Evolutionary conservation across 2,888 invertebrate genomes (phyloP), one percentile per base, ranked within the genome.

Genomic region (Vesta saturnalis): DNA sequence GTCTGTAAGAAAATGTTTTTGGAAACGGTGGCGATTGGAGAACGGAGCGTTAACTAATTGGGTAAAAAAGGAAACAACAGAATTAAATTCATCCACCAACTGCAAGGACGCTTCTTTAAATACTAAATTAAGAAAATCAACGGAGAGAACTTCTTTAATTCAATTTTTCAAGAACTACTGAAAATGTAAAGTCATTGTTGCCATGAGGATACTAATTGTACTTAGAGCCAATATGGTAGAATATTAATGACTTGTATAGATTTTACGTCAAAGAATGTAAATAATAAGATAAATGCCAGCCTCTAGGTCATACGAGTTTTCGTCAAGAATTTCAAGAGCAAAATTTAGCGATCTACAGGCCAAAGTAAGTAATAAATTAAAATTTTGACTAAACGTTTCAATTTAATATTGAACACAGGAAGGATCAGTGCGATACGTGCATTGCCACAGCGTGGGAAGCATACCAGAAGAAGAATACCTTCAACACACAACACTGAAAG

Each of bases 181-280:
- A 43, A 43, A 43, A 43, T 43, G 43, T 3, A 43, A 43, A 43
- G 43, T 14, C 14, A 43, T 43, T 43, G 10, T 43, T 43, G 43
- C 43, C 43, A 12, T 43, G 10, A 12, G 43, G 43, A 43, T 14
- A 43, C 43, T 43, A n/a, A 43, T 43, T 43, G 43, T 43, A 43
- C 43, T 43, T 43, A 43, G 14, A 43, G 43, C 14, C 43, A 43
- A 43, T 43, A 43, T 43, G 43, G 43, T 12, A 43, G 43, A 43
- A 43, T 43, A 43, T 43, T 43, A 43, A 43, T 43, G 43, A 43
- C 43, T 43, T 43, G 43, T 43, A 43, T 43, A 43, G 43, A 43
- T 43, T 43, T 43, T 43, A 43, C 43, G 43, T 43, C 5, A 43
- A 43, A 5, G 43, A 43, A 43, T 43, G 43, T 14, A 43, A 43